A percentile compares a stretch with the other conserved stretches of the same genome.
Evolutionary conservation across 2,113 vertebrate genomes (phyloP).

Genomic region (Bagarius yarrelli): DNA sequence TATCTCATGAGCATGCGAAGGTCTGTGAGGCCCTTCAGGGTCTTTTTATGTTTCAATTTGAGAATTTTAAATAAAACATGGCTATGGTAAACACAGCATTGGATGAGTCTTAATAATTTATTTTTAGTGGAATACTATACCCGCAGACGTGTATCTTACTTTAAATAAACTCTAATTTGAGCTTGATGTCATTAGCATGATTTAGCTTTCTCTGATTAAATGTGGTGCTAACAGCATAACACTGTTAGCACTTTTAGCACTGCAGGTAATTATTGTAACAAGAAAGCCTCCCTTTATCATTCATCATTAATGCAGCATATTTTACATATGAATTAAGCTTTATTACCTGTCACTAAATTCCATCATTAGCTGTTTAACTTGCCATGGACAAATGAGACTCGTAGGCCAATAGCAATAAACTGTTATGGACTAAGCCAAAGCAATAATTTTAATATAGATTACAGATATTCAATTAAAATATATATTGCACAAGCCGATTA

Average conservation of each 20-base stretch:
- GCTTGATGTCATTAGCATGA: conserved; percentile 23
- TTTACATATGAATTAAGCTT: not conserved
- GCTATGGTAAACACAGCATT: too few species aligned
- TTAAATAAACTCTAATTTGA: not conserved
- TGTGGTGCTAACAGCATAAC: not conserved
- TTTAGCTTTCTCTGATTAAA: not conserved
- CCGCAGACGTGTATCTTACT: too few species aligned
- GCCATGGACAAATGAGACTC: conserved; percentile 42
- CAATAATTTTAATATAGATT: not conserved
- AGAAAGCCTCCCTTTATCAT: not conserved
- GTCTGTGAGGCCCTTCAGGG: too few species aligned
- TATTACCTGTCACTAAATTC: conserved; percentile 40
- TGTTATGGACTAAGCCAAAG: not conserved
- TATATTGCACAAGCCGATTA: not conserved
- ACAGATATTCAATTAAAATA: not conserved
- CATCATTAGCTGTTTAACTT: conserved; percentile 56
- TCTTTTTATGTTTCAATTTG: too few species aligned
- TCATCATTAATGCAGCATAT: not conserved
- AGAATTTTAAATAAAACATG: too few species aligned
- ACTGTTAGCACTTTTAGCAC: not conserved
- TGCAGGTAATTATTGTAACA: too few species aligned
- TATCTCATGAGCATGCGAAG: too few species aligned
- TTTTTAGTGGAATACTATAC: not conserved
- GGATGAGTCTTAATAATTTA: not conserved
- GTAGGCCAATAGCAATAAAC: conserved; percentile 2